Conservation (phyloP, 2,113 vertebrate species). For the Sula dactylatra region DNA sequence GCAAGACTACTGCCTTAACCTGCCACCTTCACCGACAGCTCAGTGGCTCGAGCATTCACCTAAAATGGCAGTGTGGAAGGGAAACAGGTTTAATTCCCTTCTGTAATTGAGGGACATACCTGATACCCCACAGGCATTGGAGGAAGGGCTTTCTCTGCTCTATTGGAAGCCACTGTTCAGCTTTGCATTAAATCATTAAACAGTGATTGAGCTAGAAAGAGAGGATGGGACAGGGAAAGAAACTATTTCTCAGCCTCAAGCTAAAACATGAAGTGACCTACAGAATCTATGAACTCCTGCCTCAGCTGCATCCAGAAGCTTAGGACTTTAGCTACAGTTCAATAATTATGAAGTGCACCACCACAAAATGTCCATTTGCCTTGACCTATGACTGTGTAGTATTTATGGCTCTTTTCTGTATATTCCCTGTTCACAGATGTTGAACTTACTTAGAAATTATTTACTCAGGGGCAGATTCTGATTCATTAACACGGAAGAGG, state of each 20-base stretch:
- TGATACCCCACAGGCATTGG: background rate
- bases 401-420: background rate
- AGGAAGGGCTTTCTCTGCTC: background rate
- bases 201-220: background rate
- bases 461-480: background rate
- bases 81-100: background rate
- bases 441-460: background rate
- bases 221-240: background rate
- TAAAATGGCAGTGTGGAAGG: background rate
- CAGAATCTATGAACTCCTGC: background rate
- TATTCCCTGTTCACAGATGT: background rate
- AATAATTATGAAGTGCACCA: background rate
- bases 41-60: background rate
- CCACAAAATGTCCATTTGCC: background rate
- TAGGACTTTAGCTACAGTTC: background rate
- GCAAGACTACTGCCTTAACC: background rate
- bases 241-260: background rate
- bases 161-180: background rate
- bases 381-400: background rate
- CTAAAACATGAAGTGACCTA: background rate
- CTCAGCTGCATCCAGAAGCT: background rate
- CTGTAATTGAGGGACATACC: background rate
- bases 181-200: background rate
- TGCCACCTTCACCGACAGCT: background rate
- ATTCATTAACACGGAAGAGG: background rate